Evolutionary conservation across 2,797 vertebrate species (phyloP).

Genomic region (Sebastes cheni): DNA sequence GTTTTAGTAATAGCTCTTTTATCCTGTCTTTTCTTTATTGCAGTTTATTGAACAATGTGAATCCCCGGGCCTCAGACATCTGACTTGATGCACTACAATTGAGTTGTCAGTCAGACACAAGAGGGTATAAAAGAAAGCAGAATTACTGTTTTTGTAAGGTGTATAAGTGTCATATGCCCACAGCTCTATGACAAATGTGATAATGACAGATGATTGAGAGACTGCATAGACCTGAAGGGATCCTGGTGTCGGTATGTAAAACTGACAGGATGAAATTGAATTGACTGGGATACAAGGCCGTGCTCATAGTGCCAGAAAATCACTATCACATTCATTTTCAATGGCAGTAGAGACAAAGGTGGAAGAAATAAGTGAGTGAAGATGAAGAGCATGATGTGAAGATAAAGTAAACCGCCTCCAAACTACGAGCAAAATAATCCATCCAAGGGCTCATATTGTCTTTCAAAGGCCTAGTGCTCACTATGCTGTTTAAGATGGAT

Average conservation of each 20-base stretch:
- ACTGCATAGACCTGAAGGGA: neutral
- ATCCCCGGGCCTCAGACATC: neutral
- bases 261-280: neutral
- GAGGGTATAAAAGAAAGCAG: neutral
- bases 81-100: neutral
- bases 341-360: neutral
- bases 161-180: neutral
- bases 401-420: neutral
- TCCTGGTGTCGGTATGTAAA: neutral
- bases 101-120: neutral
- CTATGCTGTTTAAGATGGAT: neutral
- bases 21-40: neutral
- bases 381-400: neutral
- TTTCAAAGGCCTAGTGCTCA: neutral
- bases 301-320: neutral
- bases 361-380: neutral
- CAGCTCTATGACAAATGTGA: conserved; percentile 6
- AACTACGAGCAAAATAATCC: neutral
- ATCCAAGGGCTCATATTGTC: neutral
- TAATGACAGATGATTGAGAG: conserved; percentile 18
- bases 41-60: neutral
- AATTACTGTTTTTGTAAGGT: neutral
- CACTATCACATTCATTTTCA: neutral
- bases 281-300: neutral
- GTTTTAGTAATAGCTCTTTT: neutral